A percentile compares a stretch with the other conserved stretches of the same genome.
Conservation (phyloP, 2,113 vertebrate genomes). For the Poeciliopsis turrubarensis region DNA sequence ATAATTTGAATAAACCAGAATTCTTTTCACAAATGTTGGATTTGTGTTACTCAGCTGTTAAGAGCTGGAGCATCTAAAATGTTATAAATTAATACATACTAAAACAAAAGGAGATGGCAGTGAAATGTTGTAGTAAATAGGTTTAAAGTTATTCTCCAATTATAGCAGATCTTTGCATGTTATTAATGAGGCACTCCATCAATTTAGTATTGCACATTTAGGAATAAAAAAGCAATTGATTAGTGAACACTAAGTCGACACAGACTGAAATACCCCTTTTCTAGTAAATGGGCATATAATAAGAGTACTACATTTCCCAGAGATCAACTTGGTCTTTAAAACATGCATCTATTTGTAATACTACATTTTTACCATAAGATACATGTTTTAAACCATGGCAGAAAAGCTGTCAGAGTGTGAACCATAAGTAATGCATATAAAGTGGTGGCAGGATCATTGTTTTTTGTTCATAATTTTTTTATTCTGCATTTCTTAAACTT, state of each 20-base stretch:
- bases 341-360: background rate
- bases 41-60: background rate
- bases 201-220: background rate
- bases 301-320: slow-evolving; percentile 10
- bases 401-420: background rate
- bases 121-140: background rate
- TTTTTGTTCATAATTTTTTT: background rate
- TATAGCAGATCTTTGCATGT: background rate
- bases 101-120: background rate
- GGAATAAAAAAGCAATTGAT: background rate
- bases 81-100: slow-evolving; percentile 1
- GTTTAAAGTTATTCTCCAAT: background rate
- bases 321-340: background rate
- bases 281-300: background rate
- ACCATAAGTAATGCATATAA: background rate
- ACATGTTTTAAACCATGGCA: background rate
- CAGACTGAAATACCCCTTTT: background rate
- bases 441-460: background rate
- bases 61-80: background rate
- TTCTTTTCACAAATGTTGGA: background rate
- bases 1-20: background rate
- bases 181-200: slow-evolving; percentile 7
- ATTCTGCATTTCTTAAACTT: background rate
- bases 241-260: background rate
- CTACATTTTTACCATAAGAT: background rate